A percentile compares a stretch with the other conserved stretches of the same genome.
These are phyloP conservation scores for Psylliodes chrysocephalus DNA, from an alignment of 2,888 invertebrate genomes.

Conservation along the genomic window DNA sequence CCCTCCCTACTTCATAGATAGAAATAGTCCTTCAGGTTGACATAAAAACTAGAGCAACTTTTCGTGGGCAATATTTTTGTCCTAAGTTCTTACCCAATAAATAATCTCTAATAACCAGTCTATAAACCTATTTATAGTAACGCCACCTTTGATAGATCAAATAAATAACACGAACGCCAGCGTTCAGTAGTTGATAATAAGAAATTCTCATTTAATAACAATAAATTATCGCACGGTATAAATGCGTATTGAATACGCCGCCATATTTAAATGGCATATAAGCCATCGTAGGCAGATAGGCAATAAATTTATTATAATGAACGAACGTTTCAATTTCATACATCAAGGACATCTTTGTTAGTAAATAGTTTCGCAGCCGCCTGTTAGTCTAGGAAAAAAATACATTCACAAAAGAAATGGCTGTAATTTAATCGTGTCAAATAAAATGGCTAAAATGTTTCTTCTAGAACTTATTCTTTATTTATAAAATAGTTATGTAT, in stretches of 20 bases:
- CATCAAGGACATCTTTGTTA: constrained; percentile 23
- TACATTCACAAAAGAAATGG: no score
- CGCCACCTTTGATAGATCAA: constrained; percentile 3
- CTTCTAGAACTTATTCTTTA: no score
- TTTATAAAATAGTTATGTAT: no score
- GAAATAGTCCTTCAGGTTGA: no score
- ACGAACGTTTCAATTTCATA: constrained; percentile 20
- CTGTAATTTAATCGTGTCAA: no score
- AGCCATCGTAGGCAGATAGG: constrained; percentile 12
- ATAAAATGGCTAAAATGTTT: no score
- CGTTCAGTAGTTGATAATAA: not conserved
- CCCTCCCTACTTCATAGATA: no score
- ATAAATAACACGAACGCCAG: constrained; percentile 7
- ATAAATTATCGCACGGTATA: constrained; percentile 5
- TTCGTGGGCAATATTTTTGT: no score
- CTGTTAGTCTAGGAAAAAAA: no score
- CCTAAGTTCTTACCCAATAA: no score
- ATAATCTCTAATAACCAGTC: no score
- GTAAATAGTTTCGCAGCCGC: not conserved
- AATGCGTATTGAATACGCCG: constrained; percentile 13
- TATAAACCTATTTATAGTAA: not conserved
- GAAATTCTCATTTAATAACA: constrained; percentile 20
- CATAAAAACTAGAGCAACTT: no score
- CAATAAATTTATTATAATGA: constrained; percentile 24
- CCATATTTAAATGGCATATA: constrained; percentile 9